phyloP scores from a whole-genome alignment of 1,140 invertebrate genomes.

The Drosophila dunni region DNA sequence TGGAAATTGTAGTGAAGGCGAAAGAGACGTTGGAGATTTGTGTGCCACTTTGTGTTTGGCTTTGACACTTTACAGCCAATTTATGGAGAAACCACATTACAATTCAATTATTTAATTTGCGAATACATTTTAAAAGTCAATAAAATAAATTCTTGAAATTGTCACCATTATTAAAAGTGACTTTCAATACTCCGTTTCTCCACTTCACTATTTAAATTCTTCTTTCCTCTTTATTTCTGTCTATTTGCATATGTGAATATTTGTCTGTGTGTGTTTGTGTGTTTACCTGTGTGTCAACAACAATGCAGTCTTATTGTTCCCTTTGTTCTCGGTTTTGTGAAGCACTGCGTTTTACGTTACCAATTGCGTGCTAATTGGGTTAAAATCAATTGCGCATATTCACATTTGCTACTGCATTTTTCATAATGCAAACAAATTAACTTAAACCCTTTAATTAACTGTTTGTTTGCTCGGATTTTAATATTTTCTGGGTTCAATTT shows the following conservation, averaged over 20 bases:
- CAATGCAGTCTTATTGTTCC: conserved; percentile 26
- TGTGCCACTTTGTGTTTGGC: background rate
- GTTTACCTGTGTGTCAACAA: conserved; percentile 6
- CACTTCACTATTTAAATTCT: background rate
- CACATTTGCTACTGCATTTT: background rate
- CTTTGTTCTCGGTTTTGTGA: conserved; percentile 20
- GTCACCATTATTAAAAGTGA: conserved; percentile 19
- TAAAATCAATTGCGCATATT: conserved; percentile 31
- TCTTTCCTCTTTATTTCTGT: background rate
- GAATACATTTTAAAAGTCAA: conserved; percentile 8
- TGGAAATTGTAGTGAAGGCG: background rate
- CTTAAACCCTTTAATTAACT: too few species aligned
- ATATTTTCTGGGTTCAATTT: too few species aligned
- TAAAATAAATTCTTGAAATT: conserved; percentile 20
- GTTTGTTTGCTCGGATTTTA: too few species aligned
- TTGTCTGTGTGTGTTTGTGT: conserved; percentile 10
- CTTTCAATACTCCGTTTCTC: background rate
- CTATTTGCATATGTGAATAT: conserved; percentile 17
- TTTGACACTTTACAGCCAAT: conserved; percentile 1
- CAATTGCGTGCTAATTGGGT: conserved; percentile 35
- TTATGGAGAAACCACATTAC: conserved; percentile 22
- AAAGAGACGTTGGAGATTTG: background rate
- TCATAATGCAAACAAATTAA: too few species aligned
- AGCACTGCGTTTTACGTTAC: conserved; percentile 8
- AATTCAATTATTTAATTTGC: conserved; percentile 41